Percentiles rank a stretch among this genome's conserved stretches.
Evolutionary conservation across 2,113 vertebrate species (phyloP).

Genomic region (Pogona vitticeps): DNA sequence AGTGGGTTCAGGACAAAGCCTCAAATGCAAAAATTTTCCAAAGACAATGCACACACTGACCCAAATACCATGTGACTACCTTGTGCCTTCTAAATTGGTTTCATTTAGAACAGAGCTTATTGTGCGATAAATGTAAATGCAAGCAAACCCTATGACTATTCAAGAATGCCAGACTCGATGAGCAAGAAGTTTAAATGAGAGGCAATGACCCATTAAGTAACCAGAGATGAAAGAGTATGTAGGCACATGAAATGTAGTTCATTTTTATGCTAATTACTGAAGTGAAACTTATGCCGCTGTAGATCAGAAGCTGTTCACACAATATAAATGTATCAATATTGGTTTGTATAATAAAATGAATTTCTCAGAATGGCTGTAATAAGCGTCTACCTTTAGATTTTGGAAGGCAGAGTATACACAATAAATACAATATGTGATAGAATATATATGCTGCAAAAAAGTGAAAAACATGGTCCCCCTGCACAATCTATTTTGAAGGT

Average conservation of each 20-base stretch:
- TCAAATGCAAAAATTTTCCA: no score
- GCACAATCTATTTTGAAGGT: conserved; percentile 6
- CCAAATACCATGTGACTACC: no score
- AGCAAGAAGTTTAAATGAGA: conserved; percentile 33
- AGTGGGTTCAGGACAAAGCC: no score
- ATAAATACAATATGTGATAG: conserved; percentile 21
- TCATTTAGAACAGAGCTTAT: no score
- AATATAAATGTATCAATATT: neutral
- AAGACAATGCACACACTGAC: no score
- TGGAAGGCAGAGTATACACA: neutral
- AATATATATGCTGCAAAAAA: rapidly evolving
- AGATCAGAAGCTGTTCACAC: neutral
- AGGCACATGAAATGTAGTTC: neutral
- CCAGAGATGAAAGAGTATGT: conserved; percentile 3
- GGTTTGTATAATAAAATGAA: conserved; percentile 1
- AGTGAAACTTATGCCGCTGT: neutral
- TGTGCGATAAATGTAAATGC: no score
- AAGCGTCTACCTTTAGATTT: neutral
- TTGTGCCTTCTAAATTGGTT: no score
- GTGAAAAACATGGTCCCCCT: neutral
- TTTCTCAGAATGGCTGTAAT: neutral
- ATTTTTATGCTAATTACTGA: conserved; percentile 26
- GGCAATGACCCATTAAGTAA: conserved; percentile 5
- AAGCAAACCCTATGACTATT: conserved; percentile 28
- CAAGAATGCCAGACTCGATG: conserved; percentile 7